Conservation (phyloP, 2,888 invertebrate species). For the Masnerella sp. region DNA sequence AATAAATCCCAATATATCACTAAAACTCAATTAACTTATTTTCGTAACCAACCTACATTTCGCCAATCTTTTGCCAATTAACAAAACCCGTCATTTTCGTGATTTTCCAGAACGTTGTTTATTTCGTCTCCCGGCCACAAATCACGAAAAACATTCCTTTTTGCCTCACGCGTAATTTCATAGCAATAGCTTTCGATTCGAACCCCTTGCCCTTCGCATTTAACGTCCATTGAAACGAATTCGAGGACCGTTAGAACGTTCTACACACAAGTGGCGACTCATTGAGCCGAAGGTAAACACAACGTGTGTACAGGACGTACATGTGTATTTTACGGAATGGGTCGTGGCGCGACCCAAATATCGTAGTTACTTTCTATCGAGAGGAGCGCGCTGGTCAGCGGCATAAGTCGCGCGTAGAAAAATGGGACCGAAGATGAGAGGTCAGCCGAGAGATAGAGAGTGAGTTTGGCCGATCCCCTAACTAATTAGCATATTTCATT, state of each 20-base stretch:
- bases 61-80: too few species aligned
- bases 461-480: constrained; percentile 44
- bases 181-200: constrained; percentile 4
- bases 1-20: too few species aligned
- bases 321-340: constrained; percentile 30
- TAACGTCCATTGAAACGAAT: constrained; percentile 12
- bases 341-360: constrained; percentile 64
- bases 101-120: too few species aligned
- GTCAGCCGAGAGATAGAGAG: constrained; percentile 27
- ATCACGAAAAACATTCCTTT: too few species aligned
- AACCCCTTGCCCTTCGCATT: constrained; percentile 3
- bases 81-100: too few species aligned
- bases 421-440: constrained; percentile 37
- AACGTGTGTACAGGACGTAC: not conserved
- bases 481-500: constrained; percentile 62
- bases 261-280: constrained; percentile 10
- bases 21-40: too few species aligned
- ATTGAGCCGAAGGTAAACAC: constrained; percentile 15
- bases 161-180: too few species aligned
- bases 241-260: constrained; percentile 20
- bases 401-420: constrained; percentile 41
- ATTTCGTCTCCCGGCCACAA: too few species aligned
- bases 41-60: too few species aligned
- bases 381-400: constrained; percentile 50
- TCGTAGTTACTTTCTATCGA: constrained; percentile 67